Evolutionary conservation across 2,888 invertebrate species (phyloP).

Genomic region (Cistogaster globosa): DNA sequence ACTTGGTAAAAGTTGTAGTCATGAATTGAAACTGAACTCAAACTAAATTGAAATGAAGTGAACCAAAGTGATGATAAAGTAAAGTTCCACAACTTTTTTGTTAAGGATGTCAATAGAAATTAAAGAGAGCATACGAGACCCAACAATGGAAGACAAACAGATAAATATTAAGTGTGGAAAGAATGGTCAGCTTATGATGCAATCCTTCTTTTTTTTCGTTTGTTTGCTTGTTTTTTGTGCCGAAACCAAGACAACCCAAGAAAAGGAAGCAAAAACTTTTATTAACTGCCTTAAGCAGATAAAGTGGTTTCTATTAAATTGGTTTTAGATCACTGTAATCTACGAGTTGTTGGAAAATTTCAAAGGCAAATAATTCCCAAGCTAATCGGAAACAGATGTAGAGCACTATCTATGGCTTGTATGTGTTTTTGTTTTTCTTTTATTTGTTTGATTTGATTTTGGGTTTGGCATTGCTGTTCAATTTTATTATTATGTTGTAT

Average conservation of each 20-base stretch:
- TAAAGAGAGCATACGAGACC: slow-evolving; percentile 1
- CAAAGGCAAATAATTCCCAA: slow-evolving; percentile 61
- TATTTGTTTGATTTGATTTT: slow-evolving; percentile 3
- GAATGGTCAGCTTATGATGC: background rate
- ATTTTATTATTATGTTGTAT: slow-evolving; percentile 38
- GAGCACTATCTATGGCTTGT: slow-evolving; percentile 60
- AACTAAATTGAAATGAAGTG: slow-evolving; percentile 43
- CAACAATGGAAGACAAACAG: background rate
- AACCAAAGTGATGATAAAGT: slow-evolving; percentile 25
- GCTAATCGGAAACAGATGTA: slow-evolving; percentile 68
- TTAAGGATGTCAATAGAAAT: slow-evolving; percentile 39
- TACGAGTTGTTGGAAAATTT: slow-evolving; percentile 2
- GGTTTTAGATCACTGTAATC: background rate
- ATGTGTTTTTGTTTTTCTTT: background rate
- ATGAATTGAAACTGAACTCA: slow-evolving; percentile 45
- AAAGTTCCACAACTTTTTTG: slow-evolving; percentile 16
- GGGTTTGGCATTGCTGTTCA: slow-evolving; percentile 49
- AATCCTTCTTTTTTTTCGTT: slow-evolving; percentile 1
- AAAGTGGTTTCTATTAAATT: slow-evolving; percentile 56
- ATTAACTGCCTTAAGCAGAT: slow-evolving; percentile 55
- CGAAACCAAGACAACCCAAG: slow-evolving; percentile 24
- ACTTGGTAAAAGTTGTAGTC: slow-evolving; percentile 57
- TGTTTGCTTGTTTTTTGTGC: background rate
- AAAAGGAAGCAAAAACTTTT: slow-evolving; percentile 20
- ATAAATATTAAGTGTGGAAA: slow-evolving; percentile 34